phyloP scores from a whole-genome alignment of 2,888 invertebrate species.

The Drosophila neoperkinsi region DNA sequence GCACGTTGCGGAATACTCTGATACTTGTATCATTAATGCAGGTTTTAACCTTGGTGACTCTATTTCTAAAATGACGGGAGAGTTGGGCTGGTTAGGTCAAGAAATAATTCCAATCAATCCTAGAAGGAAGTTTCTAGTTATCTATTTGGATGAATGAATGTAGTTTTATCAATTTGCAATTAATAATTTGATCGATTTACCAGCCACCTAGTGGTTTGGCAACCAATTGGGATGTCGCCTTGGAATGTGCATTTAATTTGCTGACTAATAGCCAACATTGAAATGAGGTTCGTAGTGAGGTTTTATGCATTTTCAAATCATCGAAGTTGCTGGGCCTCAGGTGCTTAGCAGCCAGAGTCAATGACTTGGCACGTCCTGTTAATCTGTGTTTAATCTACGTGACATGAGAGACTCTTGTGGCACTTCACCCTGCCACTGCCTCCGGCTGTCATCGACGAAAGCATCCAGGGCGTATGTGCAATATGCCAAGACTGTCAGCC shows the following conservation, averaged over 20 bases:
- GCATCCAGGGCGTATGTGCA: slow-evolving; percentile 48
- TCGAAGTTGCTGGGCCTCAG: slow-evolving; percentile 23
- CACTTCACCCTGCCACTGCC: slow-evolving; percentile 4
- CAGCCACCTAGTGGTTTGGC: not conserved
- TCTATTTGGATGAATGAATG: not conserved
- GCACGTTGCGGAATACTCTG: not conserved
- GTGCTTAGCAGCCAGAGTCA: slow-evolving; percentile 19
- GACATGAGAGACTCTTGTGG: slow-evolving; percentile 28
- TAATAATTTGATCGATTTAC: not conserved
- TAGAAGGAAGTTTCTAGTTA: not conserved
- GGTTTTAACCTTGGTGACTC: not conserved
- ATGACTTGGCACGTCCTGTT: slow-evolving; percentile 50
- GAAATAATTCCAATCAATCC: not conserved
- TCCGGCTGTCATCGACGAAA: slow-evolving; percentile 22
- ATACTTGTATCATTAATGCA: not conserved
- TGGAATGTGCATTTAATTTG: no score
- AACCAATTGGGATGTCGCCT: no score
- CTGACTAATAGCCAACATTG: slow-evolving; percentile 13
- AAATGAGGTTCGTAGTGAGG: slow-evolving; percentile 8
- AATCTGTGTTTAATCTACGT: slow-evolving; percentile 58
- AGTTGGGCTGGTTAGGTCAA: no score
- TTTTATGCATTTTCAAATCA: slow-evolving; percentile 18
- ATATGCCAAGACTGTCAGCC: slow-evolving; percentile 52
- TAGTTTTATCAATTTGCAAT: not conserved
- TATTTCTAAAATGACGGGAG: not conserved